Evolutionary conservation across 2,797 vertebrate species (phyloP).

Genomic region (Crocodylus rhombifer): DNA sequence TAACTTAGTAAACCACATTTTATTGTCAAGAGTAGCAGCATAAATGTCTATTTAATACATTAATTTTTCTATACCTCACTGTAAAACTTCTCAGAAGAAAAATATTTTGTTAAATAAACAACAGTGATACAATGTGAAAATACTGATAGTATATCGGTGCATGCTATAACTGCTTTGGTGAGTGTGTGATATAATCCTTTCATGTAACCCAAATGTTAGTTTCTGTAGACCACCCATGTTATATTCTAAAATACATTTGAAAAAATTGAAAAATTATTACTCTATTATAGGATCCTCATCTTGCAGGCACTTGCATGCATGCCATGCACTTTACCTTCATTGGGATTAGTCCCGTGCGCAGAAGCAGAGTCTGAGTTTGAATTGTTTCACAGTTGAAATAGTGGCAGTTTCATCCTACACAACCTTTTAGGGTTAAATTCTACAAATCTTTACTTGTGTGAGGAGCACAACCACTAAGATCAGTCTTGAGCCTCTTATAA

Average conservation of each 20-base stretch:
- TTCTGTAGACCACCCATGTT: slow-evolving; percentile 14
- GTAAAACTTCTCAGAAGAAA: slow-evolving; percentile 52
- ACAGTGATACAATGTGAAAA: background rate
- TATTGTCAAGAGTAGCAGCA: slow-evolving; percentile 55
- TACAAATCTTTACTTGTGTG: fast-evolving
- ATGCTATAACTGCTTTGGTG: background rate
- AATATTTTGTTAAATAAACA: slow-evolving; percentile 15
- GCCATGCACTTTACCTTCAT: fast-evolving
- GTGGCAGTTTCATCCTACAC: background rate
- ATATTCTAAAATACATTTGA: background rate
- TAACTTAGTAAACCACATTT: slow-evolving; percentile 66
- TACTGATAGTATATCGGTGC: background rate
- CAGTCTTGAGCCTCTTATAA: background rate
- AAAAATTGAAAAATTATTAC: background rate
- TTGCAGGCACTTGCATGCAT: background rate
- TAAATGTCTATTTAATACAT: slow-evolving; percentile 62
- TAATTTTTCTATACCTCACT: slow-evolving; percentile 33
- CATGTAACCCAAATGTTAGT: slow-evolving; percentile 11
- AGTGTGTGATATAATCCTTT: background rate
- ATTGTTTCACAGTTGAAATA: background rate
- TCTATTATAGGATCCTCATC: slow-evolving; percentile 18
- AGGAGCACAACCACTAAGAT: fast-evolving
- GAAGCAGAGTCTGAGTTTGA: fast-evolving
- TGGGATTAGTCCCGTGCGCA: background rate
- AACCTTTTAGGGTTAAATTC: fast-evolving